A percentile compares a stretch with the other conserved stretches of the same genome.
Evolutionary conservation across 1,140 invertebrate species (phyloP).

Genomic region (Samia ricini): DNA sequence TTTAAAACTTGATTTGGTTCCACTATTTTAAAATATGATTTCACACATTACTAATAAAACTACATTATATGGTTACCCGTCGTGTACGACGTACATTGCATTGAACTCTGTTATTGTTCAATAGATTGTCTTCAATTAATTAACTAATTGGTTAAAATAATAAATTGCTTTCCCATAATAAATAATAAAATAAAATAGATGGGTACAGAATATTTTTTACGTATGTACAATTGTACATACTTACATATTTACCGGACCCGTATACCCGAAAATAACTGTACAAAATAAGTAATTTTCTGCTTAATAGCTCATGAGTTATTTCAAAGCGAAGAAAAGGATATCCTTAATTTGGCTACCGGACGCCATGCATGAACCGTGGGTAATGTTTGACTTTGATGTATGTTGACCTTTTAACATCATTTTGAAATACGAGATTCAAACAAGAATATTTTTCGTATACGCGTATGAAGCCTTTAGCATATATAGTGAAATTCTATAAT

Average conservation of each 20-base stretch:
- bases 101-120: too few species aligned
- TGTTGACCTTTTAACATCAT: neutral
- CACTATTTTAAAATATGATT: too few species aligned
- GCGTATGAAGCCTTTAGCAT: too few species aligned
- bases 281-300: conserved; percentile 6
- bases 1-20: too few species aligned
- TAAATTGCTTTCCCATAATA: neutral
- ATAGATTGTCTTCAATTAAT: neutral
- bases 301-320: neutral
- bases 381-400: neutral
- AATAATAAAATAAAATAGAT: neutral
- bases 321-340: neutral
- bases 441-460: neutral
- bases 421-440: neutral
- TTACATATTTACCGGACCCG: neutral
- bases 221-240: neutral
- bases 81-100: too few species aligned
- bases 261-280: conserved; percentile 1
- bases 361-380: neutral
- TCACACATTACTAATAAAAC: too few species aligned
- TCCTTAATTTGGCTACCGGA: conserved; percentile 1
- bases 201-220: neutral
- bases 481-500: too few species aligned
- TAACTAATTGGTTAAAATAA: neutral
- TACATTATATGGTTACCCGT: too few species aligned